phyloP scores from a whole-genome alignment of 1,140 invertebrate genomes.

The Battus philenor region DNA sequence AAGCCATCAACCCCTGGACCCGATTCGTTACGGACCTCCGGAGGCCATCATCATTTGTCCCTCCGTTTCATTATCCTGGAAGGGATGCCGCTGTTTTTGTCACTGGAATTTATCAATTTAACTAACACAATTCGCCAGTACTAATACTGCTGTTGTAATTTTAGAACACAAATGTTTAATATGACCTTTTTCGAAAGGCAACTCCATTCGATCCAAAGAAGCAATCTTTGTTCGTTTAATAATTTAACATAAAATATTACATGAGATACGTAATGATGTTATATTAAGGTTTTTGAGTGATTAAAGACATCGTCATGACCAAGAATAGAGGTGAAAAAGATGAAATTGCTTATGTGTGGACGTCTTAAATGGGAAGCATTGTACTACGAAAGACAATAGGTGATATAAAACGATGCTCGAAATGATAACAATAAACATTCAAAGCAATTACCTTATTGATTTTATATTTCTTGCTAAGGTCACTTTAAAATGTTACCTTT shows the following conservation, averaged over 20 bases:
- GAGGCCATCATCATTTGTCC: constrained; percentile 52
- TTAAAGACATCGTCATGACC: not conserved
- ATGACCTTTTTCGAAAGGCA: not conserved
- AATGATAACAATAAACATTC: constrained; percentile 31
- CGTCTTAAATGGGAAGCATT: constrained; percentile 34
- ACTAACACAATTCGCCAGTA: constrained; percentile 3
- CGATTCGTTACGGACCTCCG: constrained; percentile 58
- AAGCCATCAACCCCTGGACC: constrained; percentile 56
- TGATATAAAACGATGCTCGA: constrained; percentile 43
- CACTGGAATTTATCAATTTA: constrained; percentile 6
- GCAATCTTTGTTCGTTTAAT: constrained; percentile 5
- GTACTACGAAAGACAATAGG: constrained; percentile 43
- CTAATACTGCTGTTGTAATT: not conserved
- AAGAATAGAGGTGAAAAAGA: constrained; percentile 20
- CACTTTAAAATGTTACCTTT: too few relatives aligned
- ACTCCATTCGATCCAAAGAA: not conserved
- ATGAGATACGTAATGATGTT: not conserved
- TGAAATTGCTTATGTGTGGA: constrained; percentile 23
- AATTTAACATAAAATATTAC: not conserved
- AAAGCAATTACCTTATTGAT: constrained; percentile 5
- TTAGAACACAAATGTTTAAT: not conserved
- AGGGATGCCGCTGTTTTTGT: constrained; percentile 38
- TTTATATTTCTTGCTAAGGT: too few relatives aligned
- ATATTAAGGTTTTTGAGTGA: not conserved
- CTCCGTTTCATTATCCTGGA: constrained; percentile 29